These are phyloP conservation scores for Lagenorhynchus albirostris DNA, from an alignment of 2,113 vertebrate genomes.

Conservation along the genomic window DNA sequence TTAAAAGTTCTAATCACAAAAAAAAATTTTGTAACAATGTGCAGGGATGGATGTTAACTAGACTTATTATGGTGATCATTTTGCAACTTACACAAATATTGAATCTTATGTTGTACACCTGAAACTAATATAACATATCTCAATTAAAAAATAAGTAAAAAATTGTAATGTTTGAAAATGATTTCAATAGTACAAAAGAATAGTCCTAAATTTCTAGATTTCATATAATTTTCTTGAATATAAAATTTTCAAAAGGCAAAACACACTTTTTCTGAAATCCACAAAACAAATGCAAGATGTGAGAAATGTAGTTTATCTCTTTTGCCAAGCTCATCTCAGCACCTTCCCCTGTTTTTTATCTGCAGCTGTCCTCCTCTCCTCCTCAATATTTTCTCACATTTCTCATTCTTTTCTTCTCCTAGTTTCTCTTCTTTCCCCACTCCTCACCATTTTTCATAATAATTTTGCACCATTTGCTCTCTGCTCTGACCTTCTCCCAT, in stretches of 20 bases:
- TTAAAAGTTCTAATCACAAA: too few species aligned
- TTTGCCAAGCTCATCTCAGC: neutral
- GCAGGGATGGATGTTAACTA: too few species aligned
- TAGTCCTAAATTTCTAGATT: neutral
- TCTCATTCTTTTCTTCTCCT: neutral
- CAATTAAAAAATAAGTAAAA: neutral
- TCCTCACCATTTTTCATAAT: neutral
- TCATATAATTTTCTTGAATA: neutral
- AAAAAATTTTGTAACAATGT: too few species aligned
- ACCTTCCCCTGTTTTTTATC: neutral
- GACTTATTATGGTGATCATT: too few species aligned
- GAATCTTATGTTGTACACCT: too few species aligned
- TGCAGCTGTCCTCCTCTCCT: neutral
- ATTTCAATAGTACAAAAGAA: neutral
- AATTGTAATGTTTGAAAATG: neutral
- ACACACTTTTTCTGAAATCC: neutral
- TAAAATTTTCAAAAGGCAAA: neutral
- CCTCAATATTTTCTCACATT: neutral
- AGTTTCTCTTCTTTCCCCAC: neutral
- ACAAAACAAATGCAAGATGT: neutral
- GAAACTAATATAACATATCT: too few species aligned
- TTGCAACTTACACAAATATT: too few species aligned
- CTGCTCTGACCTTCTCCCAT: neutral
- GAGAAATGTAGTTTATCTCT: neutral
- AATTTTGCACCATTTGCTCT: neutral